A percentile compares a stretch with the other conserved stretches of the same genome.
phyloP scores from a whole-genome alignment of 2,113 vertebrate genomes.

The Thamnaconus septentrionalis region DNA sequence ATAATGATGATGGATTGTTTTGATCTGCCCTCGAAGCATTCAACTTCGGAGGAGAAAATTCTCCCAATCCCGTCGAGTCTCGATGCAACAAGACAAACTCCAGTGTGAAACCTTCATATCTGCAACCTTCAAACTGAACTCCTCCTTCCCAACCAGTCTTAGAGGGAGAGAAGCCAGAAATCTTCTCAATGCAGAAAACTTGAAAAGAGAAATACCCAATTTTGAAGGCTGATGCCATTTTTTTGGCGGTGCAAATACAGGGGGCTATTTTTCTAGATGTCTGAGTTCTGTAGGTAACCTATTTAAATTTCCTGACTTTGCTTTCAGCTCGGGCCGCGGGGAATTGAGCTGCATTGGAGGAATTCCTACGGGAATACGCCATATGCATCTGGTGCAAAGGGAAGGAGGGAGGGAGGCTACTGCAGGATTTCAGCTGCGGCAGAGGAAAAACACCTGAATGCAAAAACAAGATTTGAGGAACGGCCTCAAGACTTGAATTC shows the following conservation, averaged over 20 bases:
- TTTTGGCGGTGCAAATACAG: neutral
- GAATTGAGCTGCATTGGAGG: constrained; percentile 18
- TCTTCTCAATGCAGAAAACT: too few species aligned
- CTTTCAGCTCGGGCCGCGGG: constrained; percentile 11
- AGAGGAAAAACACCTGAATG: too few species aligned
- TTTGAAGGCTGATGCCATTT: neutral
- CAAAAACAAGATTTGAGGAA: too few species aligned
- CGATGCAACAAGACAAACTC: too few species aligned
- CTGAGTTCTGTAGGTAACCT: neutral
- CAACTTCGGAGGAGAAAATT: neutral
- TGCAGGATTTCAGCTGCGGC: too few species aligned
- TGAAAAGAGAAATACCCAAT: too few species aligned
- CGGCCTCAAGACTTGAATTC: too few species aligned
- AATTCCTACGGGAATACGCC: constrained; percentile 13
- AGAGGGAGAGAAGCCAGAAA: too few species aligned
- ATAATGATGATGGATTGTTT: neutral
- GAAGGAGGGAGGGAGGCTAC: neutral
- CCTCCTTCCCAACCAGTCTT: too few species aligned
- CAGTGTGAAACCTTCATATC: too few species aligned
- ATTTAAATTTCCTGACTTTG: constrained; percentile 36
- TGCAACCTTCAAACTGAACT: too few species aligned
- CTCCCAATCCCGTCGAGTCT: neutral
- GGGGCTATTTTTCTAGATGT: neutral
- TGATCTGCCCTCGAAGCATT: neutral
- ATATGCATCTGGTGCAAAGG: neutral